Evolutionary conservation across 1,140 invertebrate species (phyloP), one percentile per base, ranked within the genome.

Genomic region (Anadara kagoshimensis): DNA sequence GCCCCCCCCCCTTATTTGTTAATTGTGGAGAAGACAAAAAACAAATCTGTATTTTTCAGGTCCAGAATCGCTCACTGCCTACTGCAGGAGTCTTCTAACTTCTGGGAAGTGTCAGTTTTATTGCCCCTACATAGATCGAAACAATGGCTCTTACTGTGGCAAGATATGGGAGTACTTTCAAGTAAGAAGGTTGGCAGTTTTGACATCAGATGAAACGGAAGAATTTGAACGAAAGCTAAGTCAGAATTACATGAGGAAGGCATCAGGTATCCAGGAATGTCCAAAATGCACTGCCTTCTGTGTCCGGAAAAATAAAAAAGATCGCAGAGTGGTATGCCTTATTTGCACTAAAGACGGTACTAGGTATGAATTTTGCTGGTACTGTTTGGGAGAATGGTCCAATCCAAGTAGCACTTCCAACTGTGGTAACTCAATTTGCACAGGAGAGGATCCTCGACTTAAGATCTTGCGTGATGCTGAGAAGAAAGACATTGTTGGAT

Each of bases 361-460:
- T 5, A 36, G 47, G 11, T 72, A 65, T 43, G 76, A 78, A 41
- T 78, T 78, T 43, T 78, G 76, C 26, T 75, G 76, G 73, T 75
- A 54, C 44, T 77, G 78, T 58, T 45, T 69, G 24, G 24, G 47
- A 10, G 11, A 16, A 3, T 80, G 75, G 72, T 36, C 29, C 29
- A 43, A 65, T 14, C 41, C 70, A 18, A 0, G 10, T 12, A 20
- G n/a, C 5, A 29, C 43, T 16, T 54, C 22, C 8, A 57, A 73
- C 18, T 78, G 75, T 45, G 75, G 75, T 18, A 78, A 73, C 53
- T 11, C 20, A 1, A 24, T 24, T 1, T 78, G 75, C 45, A 59
- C 65, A 0, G 62, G 69, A 10, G 54, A 73, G 22, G 70, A 77
- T 45, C 75, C 75, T 0, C 49, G 70, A 14, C 65, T 73, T 14